phyloP scores from a whole-genome alignment of 2,888 invertebrate genomes.

The Thyatira batis region DNA sequence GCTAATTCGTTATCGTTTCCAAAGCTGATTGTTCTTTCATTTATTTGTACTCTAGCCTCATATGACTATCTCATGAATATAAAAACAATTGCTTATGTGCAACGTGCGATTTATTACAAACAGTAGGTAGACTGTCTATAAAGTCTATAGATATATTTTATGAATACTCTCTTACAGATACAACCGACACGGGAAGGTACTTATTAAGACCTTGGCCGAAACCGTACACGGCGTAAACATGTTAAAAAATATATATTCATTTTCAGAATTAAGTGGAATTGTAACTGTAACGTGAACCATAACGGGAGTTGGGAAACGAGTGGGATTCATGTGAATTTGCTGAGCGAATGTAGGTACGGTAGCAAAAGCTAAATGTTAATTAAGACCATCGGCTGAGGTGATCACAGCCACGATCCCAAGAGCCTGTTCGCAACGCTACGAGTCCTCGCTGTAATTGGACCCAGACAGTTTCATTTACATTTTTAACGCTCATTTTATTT shows the following conservation, averaged over 20 bases:
- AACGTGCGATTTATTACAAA: not conserved
- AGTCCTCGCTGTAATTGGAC: conserved; percentile 59
- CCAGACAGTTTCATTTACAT: conserved; percentile 55
- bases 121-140: not conserved
- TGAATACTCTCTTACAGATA: conserved; percentile 13
- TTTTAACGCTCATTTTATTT: conserved; percentile 48
- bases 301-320: conserved; percentile 61
- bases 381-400: conserved; percentile 68
- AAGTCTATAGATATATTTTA: conserved; percentile 26
- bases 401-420: conserved; percentile 55
- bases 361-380: conserved; percentile 74
- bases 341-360: conserved; percentile 54
- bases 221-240: conserved; percentile 36
- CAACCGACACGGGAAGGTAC: conserved; percentile 24
- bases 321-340: conserved; percentile 48
- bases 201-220: conserved; percentile 38
- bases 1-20: conserved; percentile 3
- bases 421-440: conserved; percentile 36
- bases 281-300: conserved; percentile 60
- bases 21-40: not conserved
- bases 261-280: conserved; percentile 53
- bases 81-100: not conserved
- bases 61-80: not conserved
- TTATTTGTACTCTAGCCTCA: not conserved
- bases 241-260: conserved; percentile 48